These are phyloP conservation scores for Chaetodon trifascialis DNA, from an alignment of 2,113 vertebrate species.

Conservation along the genomic window DNA sequence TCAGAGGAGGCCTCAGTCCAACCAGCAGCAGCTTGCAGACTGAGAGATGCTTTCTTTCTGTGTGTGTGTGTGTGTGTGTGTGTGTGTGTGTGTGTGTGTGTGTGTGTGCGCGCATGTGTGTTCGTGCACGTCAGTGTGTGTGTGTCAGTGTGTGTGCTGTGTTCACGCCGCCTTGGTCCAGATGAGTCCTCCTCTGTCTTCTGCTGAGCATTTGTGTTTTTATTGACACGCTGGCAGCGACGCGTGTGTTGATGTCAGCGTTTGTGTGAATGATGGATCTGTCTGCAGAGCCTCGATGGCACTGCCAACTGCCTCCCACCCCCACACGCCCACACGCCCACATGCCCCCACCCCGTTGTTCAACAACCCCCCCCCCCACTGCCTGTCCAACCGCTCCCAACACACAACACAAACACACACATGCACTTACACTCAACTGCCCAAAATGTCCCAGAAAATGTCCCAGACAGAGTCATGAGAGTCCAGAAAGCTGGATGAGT, in stretches of 20 bases:
- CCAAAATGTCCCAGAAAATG: not conserved
- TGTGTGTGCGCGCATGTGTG: not conserved
- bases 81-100: not conserved
- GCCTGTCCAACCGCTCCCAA: not conserved
- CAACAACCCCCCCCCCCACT: not conserved
- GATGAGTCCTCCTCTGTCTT: slow-evolving; percentile 1
- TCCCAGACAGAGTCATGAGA: not conserved
- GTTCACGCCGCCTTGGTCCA: not conserved
- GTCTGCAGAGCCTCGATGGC: slow-evolving; percentile 25
- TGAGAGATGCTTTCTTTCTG: not conserved
- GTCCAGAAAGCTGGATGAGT: not conserved
- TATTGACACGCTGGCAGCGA: slow-evolving; percentile 8
- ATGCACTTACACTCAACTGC: not conserved
- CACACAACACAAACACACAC: not conserved
- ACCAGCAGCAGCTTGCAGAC: not conserved
- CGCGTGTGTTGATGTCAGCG: slow-evolving; percentile 4
- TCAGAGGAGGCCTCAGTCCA: not conserved
- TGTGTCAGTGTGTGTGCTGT: not conserved
- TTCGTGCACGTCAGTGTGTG: too few species aligned
- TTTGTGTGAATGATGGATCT: slow-evolving; percentile 44
- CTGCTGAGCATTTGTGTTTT: slow-evolving; percentile 18
- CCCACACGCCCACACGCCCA: slow-evolving; percentile 11
- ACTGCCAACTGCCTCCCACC: slow-evolving; percentile 38
- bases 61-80: slow-evolving; percentile 5
- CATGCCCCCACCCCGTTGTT: slow-evolving; percentile 6